phyloP scores from a whole-genome alignment of 2,797 vertebrate species.

The Melanotaenia nigrans region DNA sequence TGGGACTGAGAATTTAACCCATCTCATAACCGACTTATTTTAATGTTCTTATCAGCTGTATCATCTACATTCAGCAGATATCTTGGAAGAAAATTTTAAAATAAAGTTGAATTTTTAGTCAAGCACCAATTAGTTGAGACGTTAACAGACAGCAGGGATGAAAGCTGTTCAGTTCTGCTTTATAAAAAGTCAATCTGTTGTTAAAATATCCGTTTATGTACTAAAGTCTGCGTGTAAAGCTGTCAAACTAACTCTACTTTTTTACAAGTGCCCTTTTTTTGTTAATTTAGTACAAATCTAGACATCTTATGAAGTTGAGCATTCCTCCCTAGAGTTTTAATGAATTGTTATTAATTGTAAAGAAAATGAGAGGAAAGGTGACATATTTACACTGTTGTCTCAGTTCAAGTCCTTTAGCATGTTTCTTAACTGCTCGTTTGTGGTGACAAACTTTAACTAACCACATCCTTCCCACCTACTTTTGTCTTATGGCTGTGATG shows the following conservation, averaged over 20 bases:
- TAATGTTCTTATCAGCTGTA: background rate
- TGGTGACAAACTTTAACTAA: slow-evolving; percentile 41
- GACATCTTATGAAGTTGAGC: background rate
- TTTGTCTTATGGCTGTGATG: slow-evolving; percentile 12
- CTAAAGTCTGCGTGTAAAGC: background rate
- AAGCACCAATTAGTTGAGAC: background rate
- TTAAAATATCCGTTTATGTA: background rate
- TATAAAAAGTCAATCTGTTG: background rate
- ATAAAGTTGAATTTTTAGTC: background rate
- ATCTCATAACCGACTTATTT: slow-evolving; percentile 3
- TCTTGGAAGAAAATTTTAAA: background rate
- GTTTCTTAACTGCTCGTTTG: slow-evolving; percentile 25
- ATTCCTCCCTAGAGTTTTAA: background rate
- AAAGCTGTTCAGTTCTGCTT: background rate
- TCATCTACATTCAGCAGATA: background rate
- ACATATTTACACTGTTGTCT: background rate
- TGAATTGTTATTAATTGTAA: slow-evolving; percentile 8
- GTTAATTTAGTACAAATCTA: background rate
- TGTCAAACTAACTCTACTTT: background rate
- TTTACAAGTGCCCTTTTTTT: background rate
- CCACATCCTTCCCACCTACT: slow-evolving; percentile 28
- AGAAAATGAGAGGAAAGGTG: background rate
- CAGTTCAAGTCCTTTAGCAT: slow-evolving; percentile 22
- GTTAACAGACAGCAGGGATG: background rate
- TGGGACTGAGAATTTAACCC: background rate